A percentile compares a stretch with the other conserved stretches of the same genome.
phyloP scores from a whole-genome alignment of 1,140 invertebrate genomes.

The Andricus grossulariae region DNA sequence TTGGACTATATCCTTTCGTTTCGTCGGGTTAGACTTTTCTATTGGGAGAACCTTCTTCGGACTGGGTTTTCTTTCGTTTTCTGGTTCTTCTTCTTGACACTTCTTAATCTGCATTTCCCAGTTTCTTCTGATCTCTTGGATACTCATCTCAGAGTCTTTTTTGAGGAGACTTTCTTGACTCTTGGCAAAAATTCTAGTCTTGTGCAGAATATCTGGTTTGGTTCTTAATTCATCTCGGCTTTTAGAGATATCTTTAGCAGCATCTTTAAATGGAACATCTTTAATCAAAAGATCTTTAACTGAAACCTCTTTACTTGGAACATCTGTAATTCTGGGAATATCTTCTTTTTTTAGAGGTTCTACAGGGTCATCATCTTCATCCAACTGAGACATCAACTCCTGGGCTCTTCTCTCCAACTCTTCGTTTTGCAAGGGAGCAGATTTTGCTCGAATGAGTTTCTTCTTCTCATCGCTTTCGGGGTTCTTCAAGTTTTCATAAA shows the following conservation, averaged over 20 bases:
- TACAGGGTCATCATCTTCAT: constrained; percentile 56
- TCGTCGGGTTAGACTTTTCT: constrained; percentile 14
- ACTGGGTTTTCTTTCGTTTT: constrained; percentile 36
- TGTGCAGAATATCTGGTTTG: constrained; percentile 41
- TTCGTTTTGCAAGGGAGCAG: not conserved
- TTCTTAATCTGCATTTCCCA: constrained; percentile 67
- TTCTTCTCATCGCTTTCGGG: not conserved
- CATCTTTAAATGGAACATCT: not conserved
- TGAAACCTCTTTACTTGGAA: not conserved
- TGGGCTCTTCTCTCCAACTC: constrained; percentile 64
- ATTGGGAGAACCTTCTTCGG: not conserved
- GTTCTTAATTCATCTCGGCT: constrained; percentile 46
- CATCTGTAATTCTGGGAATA: constrained; percentile 24
- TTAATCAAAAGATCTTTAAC: not conserved
- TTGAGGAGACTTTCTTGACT: constrained; percentile 54
- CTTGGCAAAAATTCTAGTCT: constrained; percentile 50
- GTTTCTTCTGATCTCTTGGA: constrained; percentile 66
- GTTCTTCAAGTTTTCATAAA: constrained; percentile 60
- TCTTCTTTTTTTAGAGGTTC: constrained; percentile 34
- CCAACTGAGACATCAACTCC: constrained; percentile 65
- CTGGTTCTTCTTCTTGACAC: constrained; percentile 40
- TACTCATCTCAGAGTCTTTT: constrained; percentile 50
- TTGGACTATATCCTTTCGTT: constrained; percentile 68
- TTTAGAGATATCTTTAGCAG: constrained; percentile 31
- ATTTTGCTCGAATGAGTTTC: constrained; percentile 34